Evolutionary conservation across 1,140 invertebrate genomes (phyloP), one percentile per base, ranked within the genome.

Genomic region (Ceratitis capitata): DNA sequence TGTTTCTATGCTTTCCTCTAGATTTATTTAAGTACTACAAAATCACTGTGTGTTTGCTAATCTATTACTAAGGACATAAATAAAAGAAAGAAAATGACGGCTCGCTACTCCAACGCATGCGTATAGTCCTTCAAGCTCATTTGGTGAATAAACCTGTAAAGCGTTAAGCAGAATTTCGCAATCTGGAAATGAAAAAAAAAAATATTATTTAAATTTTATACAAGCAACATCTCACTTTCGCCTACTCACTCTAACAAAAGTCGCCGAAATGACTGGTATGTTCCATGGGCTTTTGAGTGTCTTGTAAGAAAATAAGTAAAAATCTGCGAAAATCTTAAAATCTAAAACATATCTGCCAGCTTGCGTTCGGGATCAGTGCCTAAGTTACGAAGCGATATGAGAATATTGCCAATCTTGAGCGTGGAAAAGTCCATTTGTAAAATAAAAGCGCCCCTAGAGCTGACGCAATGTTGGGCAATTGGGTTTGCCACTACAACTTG

Each of bases 201-300:
- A n/a, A n/a, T n/a, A n/a, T n/a, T n/a, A n/a, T n/a, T n/a, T n/a
- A n/a, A n/a, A n/a, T n/a, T n/a, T n/a, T n/a, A n/a, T n/a, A n/a
- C n/a, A 26, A 26, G 23, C 5, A 61, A 29, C 6, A 23, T 61
- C 19, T 61, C 56, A 6, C 5, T 26, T 26, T 12, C n/a, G n/a
- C 10, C 6, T 29, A 29, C 23, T 61, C 56, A 61, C 56, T 9
- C 56, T 26, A 61, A 61, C 23, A 29, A 87, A 87, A 53, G 87
- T 88, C 83, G 87, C 84, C 84, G 88, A 82, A 78, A 88, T 87
- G 84, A 88, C 87, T 9, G 88, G 87, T 0, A 88, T 86, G 29
- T 0, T 53, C 14, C 83, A 87, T 87, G n/a, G 87, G 86, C 35
- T 88, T 85, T 83, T 88, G 88, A 23, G 88, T 84, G 19, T 85